Conservation (phyloP, 64 coral and sea anemone genomes). For the Stichodactyla mertensii region DNA sequence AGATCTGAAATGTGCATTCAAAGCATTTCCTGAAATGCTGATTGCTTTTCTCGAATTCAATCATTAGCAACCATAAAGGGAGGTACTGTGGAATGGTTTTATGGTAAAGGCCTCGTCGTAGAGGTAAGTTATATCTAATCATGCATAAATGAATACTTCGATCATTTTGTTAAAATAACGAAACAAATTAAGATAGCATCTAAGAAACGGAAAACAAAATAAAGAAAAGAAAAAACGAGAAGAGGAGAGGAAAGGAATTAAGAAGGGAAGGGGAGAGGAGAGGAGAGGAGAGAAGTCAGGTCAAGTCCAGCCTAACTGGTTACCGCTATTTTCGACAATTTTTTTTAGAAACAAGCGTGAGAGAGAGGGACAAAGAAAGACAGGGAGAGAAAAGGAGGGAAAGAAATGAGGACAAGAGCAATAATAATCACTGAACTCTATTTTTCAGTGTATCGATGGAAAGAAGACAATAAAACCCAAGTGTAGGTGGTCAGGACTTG, state of each 20-base stretch:
- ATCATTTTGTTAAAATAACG: too few species aligned
- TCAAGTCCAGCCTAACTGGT: too few species aligned
- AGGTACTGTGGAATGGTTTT: not conserved
- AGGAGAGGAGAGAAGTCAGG: not conserved
- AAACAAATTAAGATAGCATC: too few species aligned
- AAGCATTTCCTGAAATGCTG: not conserved
- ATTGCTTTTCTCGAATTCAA: not conserved
- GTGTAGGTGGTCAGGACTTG: conserved; percentile 28
- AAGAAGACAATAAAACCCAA: conserved; percentile 8
- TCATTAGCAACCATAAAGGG: not conserved
- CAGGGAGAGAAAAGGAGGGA: too few species aligned
- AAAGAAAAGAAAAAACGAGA: not conserved
- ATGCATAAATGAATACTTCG: too few species aligned
- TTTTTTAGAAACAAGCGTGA: not conserved
- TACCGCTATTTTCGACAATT: too few species aligned
- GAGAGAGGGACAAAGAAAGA: not conserved
- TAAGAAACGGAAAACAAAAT: not conserved
- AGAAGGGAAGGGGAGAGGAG: not conserved
- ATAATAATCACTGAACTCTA: not conserved
- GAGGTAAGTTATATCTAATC: too few species aligned
- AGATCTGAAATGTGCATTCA: not conserved
- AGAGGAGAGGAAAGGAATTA: not conserved
- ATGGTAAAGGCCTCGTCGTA: not conserved
- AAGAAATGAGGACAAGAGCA: too few species aligned
- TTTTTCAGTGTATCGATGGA: conserved; percentile 30